These are phyloP conservation scores for Lutraria rhynchaena DNA, from an alignment of 1,140 invertebrate genomes.

Conservation along the genomic window DNA sequence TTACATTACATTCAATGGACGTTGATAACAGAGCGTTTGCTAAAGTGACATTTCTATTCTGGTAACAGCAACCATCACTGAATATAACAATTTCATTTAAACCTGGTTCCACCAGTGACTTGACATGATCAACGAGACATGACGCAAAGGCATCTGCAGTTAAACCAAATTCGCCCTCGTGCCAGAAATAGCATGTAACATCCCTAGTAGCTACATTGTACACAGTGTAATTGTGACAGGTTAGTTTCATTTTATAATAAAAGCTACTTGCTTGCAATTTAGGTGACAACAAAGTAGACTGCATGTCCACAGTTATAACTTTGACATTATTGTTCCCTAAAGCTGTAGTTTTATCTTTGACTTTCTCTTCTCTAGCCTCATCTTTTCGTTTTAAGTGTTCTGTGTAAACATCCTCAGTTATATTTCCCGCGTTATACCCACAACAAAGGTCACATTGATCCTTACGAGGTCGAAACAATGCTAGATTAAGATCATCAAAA, in stretches of 20 bases:
- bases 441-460: no score
- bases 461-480: no score
- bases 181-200: slow-evolving; percentile 26
- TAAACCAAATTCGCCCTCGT: slow-evolving; percentile 16
- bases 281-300: neutral
- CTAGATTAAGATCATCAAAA: slow-evolving; percentile 8
- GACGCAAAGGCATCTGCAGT: slow-evolving; percentile 16
- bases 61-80: slow-evolving; percentile 32
- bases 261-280: neutral
- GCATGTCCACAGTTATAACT: slow-evolving; percentile 7
- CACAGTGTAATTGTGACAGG: slow-evolving; percentile 1
- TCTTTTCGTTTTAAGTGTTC: slow-evolving; percentile 1
- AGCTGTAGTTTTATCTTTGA: neutral
- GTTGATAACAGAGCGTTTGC: slow-evolving; percentile 6
- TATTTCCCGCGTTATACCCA: neutral
- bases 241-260: slow-evolving; percentile 17
- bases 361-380: no score
- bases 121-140: neutral
- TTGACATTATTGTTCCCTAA: neutral
- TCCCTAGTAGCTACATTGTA: neutral
- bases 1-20: no score
- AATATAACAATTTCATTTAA: slow-evolving; percentile 13
- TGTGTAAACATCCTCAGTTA: neutral
- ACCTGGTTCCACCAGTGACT: no score
- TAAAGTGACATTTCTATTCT: slow-evolving; percentile 15